Evolutionary conservation across 2,113 vertebrate species (phyloP).

Genomic region (Limanda limanda): DNA sequence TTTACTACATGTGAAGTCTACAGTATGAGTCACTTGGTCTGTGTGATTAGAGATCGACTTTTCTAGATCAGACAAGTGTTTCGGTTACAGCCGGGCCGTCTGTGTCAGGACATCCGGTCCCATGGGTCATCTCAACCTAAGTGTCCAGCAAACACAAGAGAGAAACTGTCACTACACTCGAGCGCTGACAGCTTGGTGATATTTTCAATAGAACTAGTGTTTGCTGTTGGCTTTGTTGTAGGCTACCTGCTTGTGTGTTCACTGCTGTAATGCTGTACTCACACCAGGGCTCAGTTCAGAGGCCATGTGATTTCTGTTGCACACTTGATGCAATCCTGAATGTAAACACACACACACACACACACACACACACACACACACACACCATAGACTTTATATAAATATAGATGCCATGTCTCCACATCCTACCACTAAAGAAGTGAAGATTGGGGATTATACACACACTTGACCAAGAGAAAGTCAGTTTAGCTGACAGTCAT

Average conservation of each 20-base stretch:
- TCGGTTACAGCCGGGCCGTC: slow-evolving; percentile 15
- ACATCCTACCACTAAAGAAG: too few relatives aligned
- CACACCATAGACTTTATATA: background rate
- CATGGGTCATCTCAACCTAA: background rate
- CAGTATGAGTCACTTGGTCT: background rate
- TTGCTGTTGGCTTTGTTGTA: slow-evolving; percentile 42
- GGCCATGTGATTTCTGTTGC: slow-evolving; percentile 8
- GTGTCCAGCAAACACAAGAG: background rate
- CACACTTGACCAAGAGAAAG: too few relatives aligned
- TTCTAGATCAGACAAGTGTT: slow-evolving; percentile 26
- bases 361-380: background rate
- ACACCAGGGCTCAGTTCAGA: background rate
- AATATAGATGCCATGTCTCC: too few relatives aligned
- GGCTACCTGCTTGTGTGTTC: slow-evolving; percentile 25
- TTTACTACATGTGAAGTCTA: slow-evolving; percentile 1
- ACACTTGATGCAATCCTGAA: slow-evolving; percentile 35
- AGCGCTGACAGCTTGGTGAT: slow-evolving; percentile 5
- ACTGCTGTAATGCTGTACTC: slow-evolving; percentile 18
- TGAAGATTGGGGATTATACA: too few relatives aligned
- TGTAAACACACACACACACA: slow-evolving; percentile 22
- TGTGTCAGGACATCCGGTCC: slow-evolving; percentile 23
- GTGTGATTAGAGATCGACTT: slow-evolving; percentile 10
- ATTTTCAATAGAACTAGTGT: slow-evolving; percentile 24
- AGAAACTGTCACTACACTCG: background rate
- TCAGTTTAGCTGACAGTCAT: too few relatives aligned